phyloP scores from a whole-genome alignment of 2,888 invertebrate genomes.

The Cryptops parisi region DNA sequence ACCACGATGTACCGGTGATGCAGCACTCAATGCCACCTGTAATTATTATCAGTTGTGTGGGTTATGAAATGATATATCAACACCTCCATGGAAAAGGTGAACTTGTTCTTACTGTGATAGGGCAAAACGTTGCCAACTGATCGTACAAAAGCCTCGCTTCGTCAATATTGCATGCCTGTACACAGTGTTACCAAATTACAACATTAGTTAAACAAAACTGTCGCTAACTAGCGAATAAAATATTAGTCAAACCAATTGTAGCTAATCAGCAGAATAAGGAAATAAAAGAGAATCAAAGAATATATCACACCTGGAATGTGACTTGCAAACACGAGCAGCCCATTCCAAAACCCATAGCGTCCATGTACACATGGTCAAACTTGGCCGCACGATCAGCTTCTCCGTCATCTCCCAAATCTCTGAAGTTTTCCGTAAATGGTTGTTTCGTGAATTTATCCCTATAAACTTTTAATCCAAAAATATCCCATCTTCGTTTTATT shows the following conservation, averaged over 20 bases:
- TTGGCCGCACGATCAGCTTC: slow-evolving; percentile 49
- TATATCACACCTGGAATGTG: slow-evolving; percentile 52
- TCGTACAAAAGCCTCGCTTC: slow-evolving; percentile 95
- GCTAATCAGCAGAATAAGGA: no score
- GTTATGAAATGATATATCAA: no score
- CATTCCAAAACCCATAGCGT: slow-evolving; percentile 99
- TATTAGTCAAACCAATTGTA: no score
- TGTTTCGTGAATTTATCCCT: slow-evolving; percentile 71
- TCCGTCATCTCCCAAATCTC: slow-evolving; percentile 44
- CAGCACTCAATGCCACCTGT: slow-evolving; percentile 87
- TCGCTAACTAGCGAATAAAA: no score
- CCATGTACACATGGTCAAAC: slow-evolving; percentile 91
- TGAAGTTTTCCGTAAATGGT: slow-evolving; percentile 54
- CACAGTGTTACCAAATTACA: slow-evolving; percentile 23
- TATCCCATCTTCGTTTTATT: no score
- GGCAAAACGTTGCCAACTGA: slow-evolving; percentile 90
- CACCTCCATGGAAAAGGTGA: no score
- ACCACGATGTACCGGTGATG: slow-evolving; percentile 87
- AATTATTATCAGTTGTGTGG: no score
- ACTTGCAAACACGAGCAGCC: slow-evolving; percentile 94
- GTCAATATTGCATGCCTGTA: slow-evolving; percentile 84
- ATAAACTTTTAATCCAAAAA: no score
- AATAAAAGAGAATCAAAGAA: no score
- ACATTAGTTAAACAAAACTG: background rate
- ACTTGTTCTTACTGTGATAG: slow-evolving; percentile 86